Evolutionary conservation across 2,888 invertebrate species (phyloP).

Genomic region (Oasisia sp.): DNA sequence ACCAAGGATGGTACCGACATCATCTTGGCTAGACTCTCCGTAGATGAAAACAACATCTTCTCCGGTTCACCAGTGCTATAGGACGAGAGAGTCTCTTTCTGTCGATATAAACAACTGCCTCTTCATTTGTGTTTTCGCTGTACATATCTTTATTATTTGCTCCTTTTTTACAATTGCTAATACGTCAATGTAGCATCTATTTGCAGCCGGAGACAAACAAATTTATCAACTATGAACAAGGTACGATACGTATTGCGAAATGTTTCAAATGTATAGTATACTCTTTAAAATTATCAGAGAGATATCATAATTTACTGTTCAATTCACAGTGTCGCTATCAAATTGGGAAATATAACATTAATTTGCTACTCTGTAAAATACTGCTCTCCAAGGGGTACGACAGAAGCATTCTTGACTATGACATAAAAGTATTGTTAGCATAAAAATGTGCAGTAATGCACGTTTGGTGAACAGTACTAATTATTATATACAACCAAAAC

Average conservation of each 20-base stretch:
- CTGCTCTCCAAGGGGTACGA: background rate
- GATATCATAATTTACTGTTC: background rate
- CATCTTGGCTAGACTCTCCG: background rate
- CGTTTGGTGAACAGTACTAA: background rate
- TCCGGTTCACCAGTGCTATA: background rate
- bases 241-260: no score
- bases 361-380: background rate
- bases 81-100: background rate
- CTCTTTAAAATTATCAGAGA: no score
- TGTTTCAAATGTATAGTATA: no score
- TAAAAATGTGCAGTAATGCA: background rate
- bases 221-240: no score
- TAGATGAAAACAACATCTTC: background rate
- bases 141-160: constrained; percentile 12
- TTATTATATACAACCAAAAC: background rate
- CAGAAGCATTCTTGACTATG: background rate
- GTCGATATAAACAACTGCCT: background rate
- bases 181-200: background rate
- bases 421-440: background rate
- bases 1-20: background rate
- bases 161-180: background rate
- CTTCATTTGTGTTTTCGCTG: background rate
- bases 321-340: background rate
- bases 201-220: background rate
- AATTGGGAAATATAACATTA: background rate